A percentile compares a stretch with the other conserved stretches of the same genome.
Evolutionary conservation across 2,113 vertebrate species (phyloP).

Genomic region (Madoqua kirkii): DNA sequence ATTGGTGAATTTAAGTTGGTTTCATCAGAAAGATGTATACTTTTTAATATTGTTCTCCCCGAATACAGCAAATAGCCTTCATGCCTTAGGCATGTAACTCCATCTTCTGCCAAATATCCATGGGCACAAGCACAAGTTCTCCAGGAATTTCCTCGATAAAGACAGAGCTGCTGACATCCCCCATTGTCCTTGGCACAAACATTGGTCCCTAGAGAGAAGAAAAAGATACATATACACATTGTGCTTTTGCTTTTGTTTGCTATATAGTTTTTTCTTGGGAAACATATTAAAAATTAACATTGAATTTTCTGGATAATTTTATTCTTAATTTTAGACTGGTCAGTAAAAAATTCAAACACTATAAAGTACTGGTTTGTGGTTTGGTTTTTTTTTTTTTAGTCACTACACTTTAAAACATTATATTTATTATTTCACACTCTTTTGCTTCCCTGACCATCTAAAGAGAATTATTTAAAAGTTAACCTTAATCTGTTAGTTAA

Average conservation of each 20-base stretch:
- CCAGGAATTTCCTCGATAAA: constrained; percentile 88
- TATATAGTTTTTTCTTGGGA: not conserved
- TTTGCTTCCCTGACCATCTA: not conserved
- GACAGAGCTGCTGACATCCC: constrained; percentile 96
- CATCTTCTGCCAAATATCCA: constrained; percentile 91
- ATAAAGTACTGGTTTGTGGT: not conserved
- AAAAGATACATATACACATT: not conserved
- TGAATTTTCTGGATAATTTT: not conserved
- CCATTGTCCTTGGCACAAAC: constrained; percentile 92
- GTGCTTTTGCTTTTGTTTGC: not conserved
- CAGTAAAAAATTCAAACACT: not conserved
- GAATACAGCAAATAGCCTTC: constrained; percentile 97
- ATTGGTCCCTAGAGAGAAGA: constrained; percentile 87
- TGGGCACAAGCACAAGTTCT: constrained; percentile 95
- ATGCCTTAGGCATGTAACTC: constrained; percentile 90
- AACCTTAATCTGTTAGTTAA: not conserved
- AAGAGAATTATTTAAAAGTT: not conserved
- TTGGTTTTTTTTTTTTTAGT: not conserved
- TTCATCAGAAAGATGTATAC: constrained; percentile 97
- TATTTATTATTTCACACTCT: not conserved
- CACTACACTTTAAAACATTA: not conserved
- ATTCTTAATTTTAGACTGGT: not conserved
- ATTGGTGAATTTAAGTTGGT: constrained; percentile 95
- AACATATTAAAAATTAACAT: not conserved
- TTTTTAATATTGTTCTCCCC: constrained; percentile 95